These are phyloP conservation scores for Zingel zingel DNA, from an alignment of 2,113 vertebrate genomes.

Conservation along the genomic window DNA sequence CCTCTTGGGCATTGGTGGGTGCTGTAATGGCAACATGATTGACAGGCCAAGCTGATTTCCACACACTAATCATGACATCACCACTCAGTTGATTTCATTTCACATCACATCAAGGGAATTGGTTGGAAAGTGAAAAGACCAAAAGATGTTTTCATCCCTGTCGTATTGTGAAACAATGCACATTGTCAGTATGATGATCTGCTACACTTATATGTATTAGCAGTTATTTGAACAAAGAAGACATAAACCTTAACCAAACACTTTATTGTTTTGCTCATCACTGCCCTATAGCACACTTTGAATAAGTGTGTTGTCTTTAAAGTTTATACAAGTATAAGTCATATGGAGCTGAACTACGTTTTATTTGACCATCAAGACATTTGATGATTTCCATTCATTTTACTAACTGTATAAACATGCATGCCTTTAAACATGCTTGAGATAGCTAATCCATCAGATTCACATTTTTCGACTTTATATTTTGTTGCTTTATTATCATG, in stretches of 20 bases:
- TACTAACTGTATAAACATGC: not conserved
- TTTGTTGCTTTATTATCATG: not conserved
- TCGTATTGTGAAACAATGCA: conserved; percentile 32
- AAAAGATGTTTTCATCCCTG: conserved; percentile 36
- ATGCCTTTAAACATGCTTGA: not conserved
- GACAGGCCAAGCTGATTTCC: conserved; percentile 67
- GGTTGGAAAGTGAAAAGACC: conserved; percentile 40
- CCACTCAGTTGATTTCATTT: conserved; percentile 60
- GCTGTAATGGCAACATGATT: conserved; percentile 69
- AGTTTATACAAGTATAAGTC: no score
- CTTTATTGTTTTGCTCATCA: not conserved
- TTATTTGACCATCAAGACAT: not conserved
- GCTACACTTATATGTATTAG: not conserved
- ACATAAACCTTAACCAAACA: not conserved
- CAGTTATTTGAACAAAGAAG: not conserved
- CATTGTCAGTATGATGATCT: conserved; percentile 32
- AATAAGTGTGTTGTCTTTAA: not conserved
- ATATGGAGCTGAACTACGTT: no score
- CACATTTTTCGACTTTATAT: not conserved
- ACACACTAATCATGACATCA: conserved; percentile 77
- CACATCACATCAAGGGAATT: conserved; percentile 53
- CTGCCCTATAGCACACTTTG: not conserved
- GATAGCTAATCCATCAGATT: not conserved
- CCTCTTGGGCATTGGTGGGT: conserved; percentile 69
- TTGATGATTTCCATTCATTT: not conserved